Percentiles rank a stretch among this genome's conserved stretches.
phyloP scores from a whole-genome alignment of 35 echinoderm and acorn worm genomes.

The Diadema setosum region DNA sequence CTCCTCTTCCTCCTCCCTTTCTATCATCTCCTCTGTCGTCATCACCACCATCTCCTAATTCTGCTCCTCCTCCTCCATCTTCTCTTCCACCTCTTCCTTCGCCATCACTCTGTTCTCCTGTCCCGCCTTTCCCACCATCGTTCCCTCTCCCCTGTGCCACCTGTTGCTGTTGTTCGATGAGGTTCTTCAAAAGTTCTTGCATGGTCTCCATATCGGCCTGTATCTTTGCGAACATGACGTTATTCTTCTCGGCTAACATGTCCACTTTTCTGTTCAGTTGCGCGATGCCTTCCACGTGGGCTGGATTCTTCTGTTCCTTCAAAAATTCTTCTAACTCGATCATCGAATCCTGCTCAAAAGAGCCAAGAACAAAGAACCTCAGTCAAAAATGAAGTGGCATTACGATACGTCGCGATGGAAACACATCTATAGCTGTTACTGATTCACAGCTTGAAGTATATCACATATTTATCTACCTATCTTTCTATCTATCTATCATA shows the following conservation, averaged over 20 bases:
- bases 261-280: background rate
- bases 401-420: no score
- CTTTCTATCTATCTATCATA: no score
- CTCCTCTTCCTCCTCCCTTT: background rate
- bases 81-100: no score
- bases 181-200: conserved; percentile 19
- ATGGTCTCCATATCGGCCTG: conserved; percentile 48
- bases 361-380: no score
- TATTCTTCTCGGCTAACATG: background rate
- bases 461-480: no score
- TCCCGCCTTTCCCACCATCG: background rate
- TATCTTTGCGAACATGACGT: background rate
- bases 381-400: no score
- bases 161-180: background rate
- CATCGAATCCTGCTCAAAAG: background rate
- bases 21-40: background rate
- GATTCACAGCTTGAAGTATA: no score
- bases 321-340: conserved; percentile 30
- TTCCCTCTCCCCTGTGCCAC: background rate
- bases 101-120: no score
- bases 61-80: no score
- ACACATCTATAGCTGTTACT: no score
- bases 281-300: background rate
- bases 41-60: background rate
- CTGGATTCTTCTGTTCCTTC: background rate